A percentile compares a stretch with the other conserved stretches of the same genome.
These are phyloP conservation scores for Meandrusa payeni DNA, from an alignment of 2,888 invertebrate species.

Conservation along the genomic window DNA sequence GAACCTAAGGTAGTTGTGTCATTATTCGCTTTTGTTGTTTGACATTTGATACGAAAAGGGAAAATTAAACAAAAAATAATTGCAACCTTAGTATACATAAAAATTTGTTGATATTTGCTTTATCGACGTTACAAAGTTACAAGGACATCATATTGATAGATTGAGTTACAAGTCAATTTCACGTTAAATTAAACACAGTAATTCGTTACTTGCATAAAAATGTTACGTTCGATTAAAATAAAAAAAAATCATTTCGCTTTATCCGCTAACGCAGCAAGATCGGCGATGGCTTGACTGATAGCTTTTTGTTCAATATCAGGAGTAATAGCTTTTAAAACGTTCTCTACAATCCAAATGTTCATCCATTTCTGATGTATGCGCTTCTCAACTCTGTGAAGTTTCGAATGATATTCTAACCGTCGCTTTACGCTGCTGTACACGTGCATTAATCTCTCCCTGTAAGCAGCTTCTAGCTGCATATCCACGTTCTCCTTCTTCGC, in stretches of 20 bases:
- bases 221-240: no score
- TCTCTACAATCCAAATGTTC: slow-evolving; percentile 93
- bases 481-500: slow-evolving; percentile 95
- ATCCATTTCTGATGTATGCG: slow-evolving; percentile 95
- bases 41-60: slow-evolving; percentile 5
- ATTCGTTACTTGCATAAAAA: slow-evolving; percentile 10
- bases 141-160: no score
- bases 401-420: slow-evolving; percentile 94
- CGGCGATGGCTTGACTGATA: slow-evolving; percentile 90
- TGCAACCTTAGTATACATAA: slow-evolving; percentile 6
- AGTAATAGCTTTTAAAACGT: slow-evolving; percentile 91
- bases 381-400: slow-evolving; percentile 86
- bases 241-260: no score
- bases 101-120: background rate
- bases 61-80: background rate
- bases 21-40: slow-evolving; percentile 1
- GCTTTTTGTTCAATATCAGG: slow-evolving; percentile 94
- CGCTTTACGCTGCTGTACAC: slow-evolving; percentile 83
- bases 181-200: slow-evolving; percentile 11
- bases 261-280: slow-evolving; percentile 86
- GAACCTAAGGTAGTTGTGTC: no score
- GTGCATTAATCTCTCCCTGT: slow-evolving; percentile 82
- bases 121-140: background rate
- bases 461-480: slow-evolving; percentile 96
- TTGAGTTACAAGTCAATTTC: slow-evolving; percentile 22